phyloP scores from a whole-genome alignment of 2,888 invertebrate species.

The Psococerastis gibbosa region DNA sequence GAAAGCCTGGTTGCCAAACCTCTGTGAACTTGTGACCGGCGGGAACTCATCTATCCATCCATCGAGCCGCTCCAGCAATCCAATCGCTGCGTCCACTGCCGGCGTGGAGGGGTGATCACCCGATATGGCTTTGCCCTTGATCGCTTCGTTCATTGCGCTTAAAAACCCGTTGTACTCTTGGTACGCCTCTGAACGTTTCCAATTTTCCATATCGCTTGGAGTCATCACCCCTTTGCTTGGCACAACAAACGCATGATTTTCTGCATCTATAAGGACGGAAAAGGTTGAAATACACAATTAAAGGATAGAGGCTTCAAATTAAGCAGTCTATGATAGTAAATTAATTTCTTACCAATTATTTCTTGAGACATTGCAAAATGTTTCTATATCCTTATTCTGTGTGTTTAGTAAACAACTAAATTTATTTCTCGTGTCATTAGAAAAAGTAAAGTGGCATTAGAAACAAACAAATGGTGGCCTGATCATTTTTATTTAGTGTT shows the following conservation, averaged over 20 bases:
- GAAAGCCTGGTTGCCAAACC: conserved; percentile 93
- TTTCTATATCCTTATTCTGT: no score
- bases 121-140: conserved; percentile 56
- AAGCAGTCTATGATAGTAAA: no score
- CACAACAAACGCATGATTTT: conserved; percentile 39
- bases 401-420: no score
- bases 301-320: no score
- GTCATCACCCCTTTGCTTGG: conserved; percentile 45
- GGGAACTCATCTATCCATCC: conserved; percentile 63
- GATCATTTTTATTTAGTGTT: no score
- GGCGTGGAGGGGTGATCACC: conserved; percentile 41
- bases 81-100: conserved; percentile 37
- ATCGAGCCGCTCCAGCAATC: conserved; percentile 50
- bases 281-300: no score
- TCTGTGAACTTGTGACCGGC: conserved; percentile 78
- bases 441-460: no score
- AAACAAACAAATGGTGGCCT: no score
- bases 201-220: conserved; percentile 50
- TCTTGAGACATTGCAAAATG: no score
- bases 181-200: conserved; percentile 76
- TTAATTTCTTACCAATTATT: no score
- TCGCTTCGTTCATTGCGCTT: conserved; percentile 65
- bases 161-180: conserved; percentile 76
- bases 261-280: conserved; percentile 21
- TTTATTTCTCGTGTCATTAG: no score